Base-by-base conservation (phyloP, 2,797 vertebrate species). In the Acrossocheilus wenchowensis region DNA sequence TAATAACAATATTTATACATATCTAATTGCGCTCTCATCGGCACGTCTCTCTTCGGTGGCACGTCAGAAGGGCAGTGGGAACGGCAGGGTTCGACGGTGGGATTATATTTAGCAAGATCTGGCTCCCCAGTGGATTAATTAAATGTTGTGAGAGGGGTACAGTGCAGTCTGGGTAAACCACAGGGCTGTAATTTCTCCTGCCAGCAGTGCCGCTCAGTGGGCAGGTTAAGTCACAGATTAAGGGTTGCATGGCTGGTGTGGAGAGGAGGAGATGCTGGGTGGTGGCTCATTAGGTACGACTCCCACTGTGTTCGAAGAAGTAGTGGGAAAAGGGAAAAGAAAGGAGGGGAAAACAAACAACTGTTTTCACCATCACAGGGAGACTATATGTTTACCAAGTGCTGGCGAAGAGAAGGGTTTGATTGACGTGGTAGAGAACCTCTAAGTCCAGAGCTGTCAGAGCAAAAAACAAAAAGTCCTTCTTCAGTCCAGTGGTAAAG, bases 201-300 rank as follows among this genome's bases (percentile, higher is more conserved):
- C 89, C 90, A 88, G 88, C 81, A 80, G 68, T 73, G 84, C 84
- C 85, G 84, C 88, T 87, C 83, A 79, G 88, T 74, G 83, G 87
- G 89, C 90, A 89, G 90, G 90, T 92, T 92, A 92, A 92, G 90
- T 90, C 90, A 89, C 90, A 91, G 91, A 90, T 91, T 91, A 91
- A 89, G 91, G 90, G 91, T 91, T 89, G 85, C 77, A 57, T 90
- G 80, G 88, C 80, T 91, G 89, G 90, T 87, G 89, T 68, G 26
- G 88, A 88, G 86, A 86, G 75, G 68, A 68, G 75, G 82, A 84
- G 81, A 87, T 83, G 88, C 85, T 86, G 87, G 89, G 80, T 86
- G 88, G 89, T 75, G 85, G 79, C 89, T 92, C 91, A 91, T 92
- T 92, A 91, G 84, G 88, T 88, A 84, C 84, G 48, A 81, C 87